A percentile compares a stretch with the other conserved stretches of the same genome.
Conservation (phyloP, 2,797 vertebrate species). For the Rhincodon typus region DNA sequence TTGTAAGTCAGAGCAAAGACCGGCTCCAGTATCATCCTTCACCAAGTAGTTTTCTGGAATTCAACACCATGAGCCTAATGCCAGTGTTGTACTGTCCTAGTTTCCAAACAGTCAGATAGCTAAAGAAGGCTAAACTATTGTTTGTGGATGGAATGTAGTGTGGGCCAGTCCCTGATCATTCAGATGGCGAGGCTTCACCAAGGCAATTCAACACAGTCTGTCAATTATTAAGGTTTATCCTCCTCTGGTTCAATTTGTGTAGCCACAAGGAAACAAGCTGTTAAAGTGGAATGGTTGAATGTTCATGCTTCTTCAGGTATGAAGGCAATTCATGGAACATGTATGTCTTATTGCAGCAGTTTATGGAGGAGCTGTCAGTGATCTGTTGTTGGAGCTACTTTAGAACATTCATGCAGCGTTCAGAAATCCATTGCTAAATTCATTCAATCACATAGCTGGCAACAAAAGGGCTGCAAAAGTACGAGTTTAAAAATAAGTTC, state of each 20-base stretch:
- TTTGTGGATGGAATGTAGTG: neutral
- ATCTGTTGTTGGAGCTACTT: neutral
- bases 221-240: neutral
- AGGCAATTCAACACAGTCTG: neutral
- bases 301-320: neutral
- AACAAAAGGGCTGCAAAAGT: neutral
- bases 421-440: constrained; percentile 4
- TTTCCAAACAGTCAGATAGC: neutral
- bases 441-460: neutral
- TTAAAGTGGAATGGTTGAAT: neutral
- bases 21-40: neutral
- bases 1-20: neutral
- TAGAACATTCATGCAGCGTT: neutral
- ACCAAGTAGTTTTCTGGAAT: neutral
- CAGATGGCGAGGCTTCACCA: neutral
- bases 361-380: neutral
- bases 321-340: neutral
- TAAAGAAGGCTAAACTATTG: neutral
- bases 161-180: neutral
- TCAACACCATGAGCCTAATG: neutral
- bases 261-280: neutral
- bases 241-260: neutral
- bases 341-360: neutral
- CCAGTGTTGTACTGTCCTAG: neutral
- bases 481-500: constrained; percentile 15